Evolutionary conservation across 2,797 vertebrate species (phyloP).

Genomic region (Eulemur rubriventer): DNA sequence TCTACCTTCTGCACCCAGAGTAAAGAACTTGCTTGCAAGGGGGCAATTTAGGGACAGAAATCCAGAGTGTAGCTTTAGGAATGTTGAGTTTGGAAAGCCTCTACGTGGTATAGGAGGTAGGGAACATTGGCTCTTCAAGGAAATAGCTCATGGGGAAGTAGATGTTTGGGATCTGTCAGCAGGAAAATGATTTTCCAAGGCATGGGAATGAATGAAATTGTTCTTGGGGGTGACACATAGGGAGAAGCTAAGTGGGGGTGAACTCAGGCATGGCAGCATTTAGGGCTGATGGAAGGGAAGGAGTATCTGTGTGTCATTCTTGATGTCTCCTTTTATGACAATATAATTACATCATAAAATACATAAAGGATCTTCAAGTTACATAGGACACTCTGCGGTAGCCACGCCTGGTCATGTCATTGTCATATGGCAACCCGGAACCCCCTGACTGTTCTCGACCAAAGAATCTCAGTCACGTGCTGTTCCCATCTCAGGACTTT

Average conservation of each 20-base stretch:
- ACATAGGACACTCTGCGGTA: background rate
- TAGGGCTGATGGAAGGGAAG: too few relatives aligned
- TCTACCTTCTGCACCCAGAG: background rate
- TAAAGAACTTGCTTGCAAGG: background rate
- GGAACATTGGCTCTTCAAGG: background rate
- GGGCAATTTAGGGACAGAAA: accelerated
- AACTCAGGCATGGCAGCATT: background rate
- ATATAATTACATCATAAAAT: accelerated
- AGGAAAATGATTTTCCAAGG: background rate
- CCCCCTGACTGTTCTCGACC: accelerated
- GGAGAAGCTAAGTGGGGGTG: background rate
- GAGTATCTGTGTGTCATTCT: background rate
- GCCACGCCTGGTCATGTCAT: background rate
- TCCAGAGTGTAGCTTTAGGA: background rate
- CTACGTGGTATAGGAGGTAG: too few relatives aligned
- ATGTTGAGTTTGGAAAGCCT: background rate
- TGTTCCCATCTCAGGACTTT: accelerated
- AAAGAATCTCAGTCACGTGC: accelerated
- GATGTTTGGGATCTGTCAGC: background rate
- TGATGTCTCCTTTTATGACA: accelerated
- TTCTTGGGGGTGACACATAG: background rate
- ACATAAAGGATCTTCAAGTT: accelerated
- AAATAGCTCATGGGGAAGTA: background rate
- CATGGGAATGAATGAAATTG: background rate
- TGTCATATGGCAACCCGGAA: accelerated